Percentiles rank a stretch among this genome's conserved stretches.
These are phyloP conservation scores for Drosophila funebris DNA, from an alignment of 1,140 invertebrate genomes.

Conservation along the genomic window DNA sequence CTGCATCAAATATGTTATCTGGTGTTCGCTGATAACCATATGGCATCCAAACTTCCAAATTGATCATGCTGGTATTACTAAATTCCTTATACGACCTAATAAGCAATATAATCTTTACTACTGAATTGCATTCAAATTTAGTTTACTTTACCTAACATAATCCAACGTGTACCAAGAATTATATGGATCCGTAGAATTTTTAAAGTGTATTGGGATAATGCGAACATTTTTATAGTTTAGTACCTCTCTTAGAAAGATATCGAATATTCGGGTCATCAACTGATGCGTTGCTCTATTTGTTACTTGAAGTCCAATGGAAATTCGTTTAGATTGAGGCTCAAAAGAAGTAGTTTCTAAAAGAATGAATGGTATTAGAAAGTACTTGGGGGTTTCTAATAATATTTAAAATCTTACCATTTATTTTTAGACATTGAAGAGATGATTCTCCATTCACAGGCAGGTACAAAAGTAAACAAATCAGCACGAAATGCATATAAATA, in stretches of 20 bases:
- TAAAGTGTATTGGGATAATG: slow-evolving; percentile 80
- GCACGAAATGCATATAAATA: not conserved
- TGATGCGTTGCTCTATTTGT: slow-evolving; percentile 86
- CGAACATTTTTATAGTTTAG: slow-evolving; percentile 87
- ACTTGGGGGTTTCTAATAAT: not conserved
- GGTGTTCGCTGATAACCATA: slow-evolving; percentile 84
- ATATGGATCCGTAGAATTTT: not conserved
- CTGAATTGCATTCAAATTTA: not conserved
- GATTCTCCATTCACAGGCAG: not conserved
- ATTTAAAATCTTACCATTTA: slow-evolving; percentile 14
- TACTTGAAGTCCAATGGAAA: slow-evolving; percentile 84
- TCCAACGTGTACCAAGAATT: slow-evolving; percentile 37
- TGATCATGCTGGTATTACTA: slow-evolving; percentile 84
- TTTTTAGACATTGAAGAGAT: slow-evolving; percentile 13
- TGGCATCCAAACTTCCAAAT: slow-evolving; percentile 89
- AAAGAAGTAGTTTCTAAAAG: not conserved
- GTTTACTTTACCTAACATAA: slow-evolving; percentile 36
- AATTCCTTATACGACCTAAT: slow-evolving; percentile 7
- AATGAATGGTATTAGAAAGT: not conserved
- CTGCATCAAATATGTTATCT: slow-evolving; percentile 71
- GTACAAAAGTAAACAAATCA: not conserved
- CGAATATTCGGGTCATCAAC: slow-evolving; percentile 87
- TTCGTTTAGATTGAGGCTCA: not conserved
- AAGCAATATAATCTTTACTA: not conserved
- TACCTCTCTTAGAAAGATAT: slow-evolving; percentile 87